phyloP scores from a whole-genome alignment of 2,113 vertebrate species.

The Percina caprodes region DNA sequence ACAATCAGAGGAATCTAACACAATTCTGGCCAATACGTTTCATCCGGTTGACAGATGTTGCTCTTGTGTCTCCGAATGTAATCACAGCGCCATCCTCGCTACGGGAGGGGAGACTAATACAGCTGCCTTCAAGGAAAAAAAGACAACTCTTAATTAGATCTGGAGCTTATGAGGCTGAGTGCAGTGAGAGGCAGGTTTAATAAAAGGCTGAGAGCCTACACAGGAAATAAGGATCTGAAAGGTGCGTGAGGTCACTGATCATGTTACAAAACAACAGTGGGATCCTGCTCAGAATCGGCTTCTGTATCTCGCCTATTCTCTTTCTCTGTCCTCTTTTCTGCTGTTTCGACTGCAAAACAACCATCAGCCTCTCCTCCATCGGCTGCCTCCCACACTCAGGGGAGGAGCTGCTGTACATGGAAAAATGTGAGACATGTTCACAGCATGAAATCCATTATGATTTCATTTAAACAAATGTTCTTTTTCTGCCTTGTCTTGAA shows the following conservation, averaged over 20 bases:
- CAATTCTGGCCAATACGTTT: slow-evolving; percentile 33
- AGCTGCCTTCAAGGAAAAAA: slow-evolving; percentile 53
- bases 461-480: slow-evolving; percentile 8
- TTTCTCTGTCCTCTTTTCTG: not conserved
- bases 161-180: slow-evolving; percentile 49
- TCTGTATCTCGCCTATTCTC: slow-evolving; percentile 6
- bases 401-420: slow-evolving; percentile 31
- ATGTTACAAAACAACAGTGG: slow-evolving; percentile 37
- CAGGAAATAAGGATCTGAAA: slow-evolving; percentile 54
- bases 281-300: slow-evolving; percentile 33
- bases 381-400: slow-evolving; percentile 30
- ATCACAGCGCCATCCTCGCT: slow-evolving; percentile 32
- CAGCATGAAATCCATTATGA: slow-evolving; percentile 11
- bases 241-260: slow-evolving; percentile 54
- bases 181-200: slow-evolving; percentile 44
- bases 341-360: slow-evolving; percentile 34
- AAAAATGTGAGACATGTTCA: slow-evolving; percentile 15
- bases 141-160: slow-evolving; percentile 67
- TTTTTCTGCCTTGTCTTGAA: not conserved
- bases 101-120: slow-evolving; percentile 25
- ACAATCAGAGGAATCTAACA: slow-evolving; percentile 36
- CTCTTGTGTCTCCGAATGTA: slow-evolving; percentile 41
- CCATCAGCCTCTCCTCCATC: slow-evolving; percentile 23
- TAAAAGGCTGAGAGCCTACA: slow-evolving; percentile 40
- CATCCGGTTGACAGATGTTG: slow-evolving; percentile 54